Base-by-base conservation (phyloP, 2,113 vertebrate species). In the Barnardius zonarius region DNA sequence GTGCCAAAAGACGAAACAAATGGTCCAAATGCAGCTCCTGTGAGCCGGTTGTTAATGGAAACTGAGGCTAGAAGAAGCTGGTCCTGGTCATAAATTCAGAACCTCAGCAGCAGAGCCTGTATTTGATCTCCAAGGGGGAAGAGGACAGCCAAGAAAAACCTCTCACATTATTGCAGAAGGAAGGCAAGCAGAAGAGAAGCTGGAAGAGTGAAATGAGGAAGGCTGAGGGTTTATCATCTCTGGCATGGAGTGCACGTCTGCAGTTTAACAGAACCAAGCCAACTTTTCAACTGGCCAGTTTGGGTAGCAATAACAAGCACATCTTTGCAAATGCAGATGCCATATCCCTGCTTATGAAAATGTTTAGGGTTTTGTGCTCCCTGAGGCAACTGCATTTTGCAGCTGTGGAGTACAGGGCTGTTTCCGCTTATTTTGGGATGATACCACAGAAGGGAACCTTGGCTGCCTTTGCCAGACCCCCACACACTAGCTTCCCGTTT, bases 1-100 rank as follows among this genome's bases (percentile, higher is more conserved):
- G 25, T 79, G 62, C 83, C 81, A 85, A 86, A 86, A 86, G 74
- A 93, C 44, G 48, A 94, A 96, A 88, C 37, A 78, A 93, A 86
- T 74, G 37, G 23, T 75, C 66, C 67, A 44, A 94, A 73, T 27
- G 28, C 48, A 82, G 52, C 30, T 90, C 25, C 52, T 46, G 37
- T 52, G 83, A 86, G 73, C 14, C 72, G 54, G 43, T 27, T 81
- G n/a, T 90, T 91, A 84, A 78, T 84, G 80, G 83, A 96, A 95
- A 96, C 95, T 57, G 76, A 94, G 83, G 86, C 83, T 37, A 24
- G 57, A 66, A 94, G 78, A 91, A 86, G 17, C 4, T 75, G 66
- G 48, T 90, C 59, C 70, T 73, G 46, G 28, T 62, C 86, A 89
- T 76, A 90, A 96, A 95, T 73, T 92, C 48, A 44, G 57, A 49